A percentile compares a stretch with the other conserved stretches of the same genome.
Evolutionary conservation across 92 coral and sea anemone species (phyloP).

Genomic region (Pocillopora grandis): DNA sequence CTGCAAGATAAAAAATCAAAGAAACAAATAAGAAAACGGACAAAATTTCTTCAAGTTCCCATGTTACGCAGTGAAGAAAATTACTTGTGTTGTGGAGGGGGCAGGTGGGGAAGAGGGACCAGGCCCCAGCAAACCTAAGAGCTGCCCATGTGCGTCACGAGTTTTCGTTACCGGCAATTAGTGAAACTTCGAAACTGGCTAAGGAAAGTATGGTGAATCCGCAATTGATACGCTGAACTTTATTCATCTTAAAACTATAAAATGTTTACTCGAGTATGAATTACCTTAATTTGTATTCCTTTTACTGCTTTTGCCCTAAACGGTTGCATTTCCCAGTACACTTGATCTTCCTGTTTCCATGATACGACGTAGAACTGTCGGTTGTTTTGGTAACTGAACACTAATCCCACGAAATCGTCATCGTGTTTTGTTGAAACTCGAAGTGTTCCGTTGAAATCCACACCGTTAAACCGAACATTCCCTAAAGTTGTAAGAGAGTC

Average conservation of each 20-base stretch:
- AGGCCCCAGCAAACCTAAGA: too few relatives aligned
- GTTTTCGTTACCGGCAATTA: too few relatives aligned
- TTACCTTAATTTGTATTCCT: slow-evolving; percentile 82
- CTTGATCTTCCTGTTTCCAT: slow-evolving; percentile 82
- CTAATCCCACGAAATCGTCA: slow-evolving; percentile 80
- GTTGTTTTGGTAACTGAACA: slow-evolving; percentile 84
- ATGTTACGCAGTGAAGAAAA: too few relatives aligned
- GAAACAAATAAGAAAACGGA: neutral
- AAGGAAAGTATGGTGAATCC: too few relatives aligned
- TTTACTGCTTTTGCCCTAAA: slow-evolving; percentile 69
- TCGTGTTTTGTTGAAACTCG: slow-evolving; percentile 64
- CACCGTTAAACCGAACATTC: slow-evolving; percentile 50
- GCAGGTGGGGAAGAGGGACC: too few relatives aligned
- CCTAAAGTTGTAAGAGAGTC: neutral
- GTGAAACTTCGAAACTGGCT: too few relatives aligned
- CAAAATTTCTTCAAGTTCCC: neutral
- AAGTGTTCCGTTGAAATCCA: slow-evolving; percentile 85
- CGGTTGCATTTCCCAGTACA: slow-evolving; percentile 79
- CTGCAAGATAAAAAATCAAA: slow-evolving; percentile 29
- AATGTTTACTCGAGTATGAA: neutral
- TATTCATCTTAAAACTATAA: too few relatives aligned
- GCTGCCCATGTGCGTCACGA: too few relatives aligned
- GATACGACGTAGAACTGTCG: slow-evolving; percentile 76
- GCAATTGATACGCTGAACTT: too few relatives aligned
- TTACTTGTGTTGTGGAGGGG: too few relatives aligned